Conservation (phyloP, 2,113 vertebrate species). For the Verasper variegatus region DNA sequence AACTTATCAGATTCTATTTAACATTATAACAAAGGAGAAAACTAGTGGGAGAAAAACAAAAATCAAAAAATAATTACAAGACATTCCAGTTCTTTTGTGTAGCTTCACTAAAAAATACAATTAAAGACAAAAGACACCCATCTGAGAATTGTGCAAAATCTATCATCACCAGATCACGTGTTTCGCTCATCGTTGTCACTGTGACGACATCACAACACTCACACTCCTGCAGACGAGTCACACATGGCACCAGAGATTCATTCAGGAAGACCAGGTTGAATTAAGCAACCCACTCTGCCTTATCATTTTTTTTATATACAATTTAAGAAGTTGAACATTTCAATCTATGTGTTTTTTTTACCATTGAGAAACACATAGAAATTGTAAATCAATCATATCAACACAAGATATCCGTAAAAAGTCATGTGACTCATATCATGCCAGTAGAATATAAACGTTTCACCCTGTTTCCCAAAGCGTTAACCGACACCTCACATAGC, state of each 20-base stretch:
- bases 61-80: constrained; percentile 15
- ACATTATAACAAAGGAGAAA: constrained; percentile 23
- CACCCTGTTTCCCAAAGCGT: constrained; percentile 65
- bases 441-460: constrained; percentile 36
- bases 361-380: background rate
- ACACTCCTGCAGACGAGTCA: background rate
- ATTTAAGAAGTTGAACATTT: constrained; percentile 14
- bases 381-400: background rate
- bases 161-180: constrained; percentile 11
- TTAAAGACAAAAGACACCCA: constrained; percentile 40
- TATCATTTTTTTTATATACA: background rate
- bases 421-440: constrained; percentile 16
- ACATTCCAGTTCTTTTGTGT: constrained; percentile 63
- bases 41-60: background rate
- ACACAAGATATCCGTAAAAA: background rate
- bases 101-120: constrained; percentile 39
- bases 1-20: constrained; percentile 22
- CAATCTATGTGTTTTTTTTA: constrained; percentile 29
- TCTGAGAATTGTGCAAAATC: constrained; percentile 70
- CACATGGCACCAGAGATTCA: constrained; percentile 49
- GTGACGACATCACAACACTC: constrained; percentile 39
- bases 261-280: constrained; percentile 35
- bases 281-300: constrained; percentile 8
- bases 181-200: constrained; percentile 31
- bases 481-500: constrained; percentile 26